Evolutionary conservation across 2,113 vertebrate species (phyloP), one percentile per base, ranked within the genome.

Genomic region (Hypomesus transpacificus): DNA sequence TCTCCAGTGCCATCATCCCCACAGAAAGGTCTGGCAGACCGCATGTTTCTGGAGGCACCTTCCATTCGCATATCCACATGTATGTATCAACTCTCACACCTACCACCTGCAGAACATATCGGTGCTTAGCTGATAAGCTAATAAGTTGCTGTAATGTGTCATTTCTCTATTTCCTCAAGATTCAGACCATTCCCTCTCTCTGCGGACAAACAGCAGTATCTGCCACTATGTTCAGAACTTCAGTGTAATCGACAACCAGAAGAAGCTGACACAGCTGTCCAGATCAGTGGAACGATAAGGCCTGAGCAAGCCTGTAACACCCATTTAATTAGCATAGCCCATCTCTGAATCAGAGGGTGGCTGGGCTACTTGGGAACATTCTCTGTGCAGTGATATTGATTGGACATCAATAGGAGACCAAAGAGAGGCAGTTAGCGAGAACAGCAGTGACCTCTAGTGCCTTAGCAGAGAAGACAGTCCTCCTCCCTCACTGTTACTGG

Each of bases 191-290:
- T 92, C 90, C 3, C 69, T 95, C 70, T 93, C 91, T 2, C 85
- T 91, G 70, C 85, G 92, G 66, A 95, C 74, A 82, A 89, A 92
- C 9, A 82, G 87, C 82, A 92, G 89, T 66, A 89, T 92, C 82
- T 90, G 93, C 60, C 93, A 93, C 0, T 95, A 95, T 75, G 86
- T 97, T 76, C 94, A 96, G 89, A 94, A 95, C 89, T 90, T 97
- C 76, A 92, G 88, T 66, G 95, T 96, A 83, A 96, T 96, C 22
- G 94, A 98, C 93, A 94, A 92, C 87, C 96, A 98, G 89, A 92
- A 92, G 79, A 94, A 89, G 71, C 92, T 98, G 51, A 94, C 95
- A 6, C 88, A 94, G 84, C 93, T 97, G 7, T 98, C 96, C 0
- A 92, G 91, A 9, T 88, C 90, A 51, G 79, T 94, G 24, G 96